These are phyloP conservation scores for Oreotrochilus melanogaster DNA, from an alignment of 2,113 vertebrate genomes.

Conservation along the genomic window DNA sequence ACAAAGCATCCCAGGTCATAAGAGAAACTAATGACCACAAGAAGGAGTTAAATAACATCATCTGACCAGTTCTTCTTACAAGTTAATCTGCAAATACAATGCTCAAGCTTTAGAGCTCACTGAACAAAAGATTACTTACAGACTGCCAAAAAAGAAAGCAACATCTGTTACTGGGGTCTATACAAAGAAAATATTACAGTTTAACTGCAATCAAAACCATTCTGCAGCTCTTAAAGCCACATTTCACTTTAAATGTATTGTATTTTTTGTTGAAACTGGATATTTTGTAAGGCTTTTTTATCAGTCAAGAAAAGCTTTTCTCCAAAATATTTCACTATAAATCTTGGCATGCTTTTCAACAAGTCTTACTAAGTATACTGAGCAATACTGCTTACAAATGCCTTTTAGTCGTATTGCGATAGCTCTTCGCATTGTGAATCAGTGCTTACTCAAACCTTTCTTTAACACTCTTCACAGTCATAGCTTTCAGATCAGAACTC, in stretches of 20 bases:
- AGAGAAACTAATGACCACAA: background rate
- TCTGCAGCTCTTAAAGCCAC: constrained; percentile 6
- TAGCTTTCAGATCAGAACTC: background rate
- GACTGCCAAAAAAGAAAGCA: background rate
- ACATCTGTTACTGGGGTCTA: constrained; percentile 12
- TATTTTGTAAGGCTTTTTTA: constrained; percentile 15
- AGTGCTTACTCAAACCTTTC: background rate
- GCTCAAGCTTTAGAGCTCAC: background rate
- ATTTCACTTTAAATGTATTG: background rate
- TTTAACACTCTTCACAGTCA: background rate
- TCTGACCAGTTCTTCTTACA: background rate
- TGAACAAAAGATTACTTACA: constrained; percentile 45
- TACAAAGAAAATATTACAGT: constrained; percentile 27
- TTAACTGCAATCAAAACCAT: constrained; percentile 29
- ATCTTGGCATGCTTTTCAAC: constrained; percentile 10
- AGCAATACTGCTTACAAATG: background rate
- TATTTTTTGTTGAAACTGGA: background rate
- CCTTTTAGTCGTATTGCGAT: background rate
- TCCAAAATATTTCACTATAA: constrained; percentile 11
- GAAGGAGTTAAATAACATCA: background rate
- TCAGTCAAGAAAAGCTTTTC: background rate
- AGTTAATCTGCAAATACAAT: constrained; percentile 28
- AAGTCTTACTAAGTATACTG: background rate
- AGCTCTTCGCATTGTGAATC: background rate
- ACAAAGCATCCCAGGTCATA: background rate